These are phyloP conservation scores for Hydrocynus forskahlii DNA, from an alignment of 2,797 vertebrate species.

Conservation along the genomic window DNA sequence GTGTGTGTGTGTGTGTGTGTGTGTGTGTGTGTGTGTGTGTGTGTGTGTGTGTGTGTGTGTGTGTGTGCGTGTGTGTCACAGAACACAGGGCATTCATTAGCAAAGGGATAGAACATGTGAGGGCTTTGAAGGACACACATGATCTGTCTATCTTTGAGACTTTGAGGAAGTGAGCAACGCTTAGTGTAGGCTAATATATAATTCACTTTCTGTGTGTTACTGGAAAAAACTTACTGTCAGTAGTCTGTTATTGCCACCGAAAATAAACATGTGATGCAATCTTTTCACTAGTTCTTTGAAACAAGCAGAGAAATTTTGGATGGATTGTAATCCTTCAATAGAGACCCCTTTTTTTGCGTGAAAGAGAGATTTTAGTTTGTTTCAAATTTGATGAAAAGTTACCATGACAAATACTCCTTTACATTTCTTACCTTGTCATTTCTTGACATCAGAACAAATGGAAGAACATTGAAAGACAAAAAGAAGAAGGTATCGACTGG, in stretches of 20 bases:
- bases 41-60: conserved; percentile 13
- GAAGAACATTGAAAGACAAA: no score
- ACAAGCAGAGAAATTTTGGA: no score
- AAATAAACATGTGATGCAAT: no score
- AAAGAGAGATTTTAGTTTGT: no score
- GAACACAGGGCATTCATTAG: conserved; percentile 55
- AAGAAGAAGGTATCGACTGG: no score
- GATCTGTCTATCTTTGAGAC: conserved; percentile 37
- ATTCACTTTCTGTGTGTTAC: background rate
- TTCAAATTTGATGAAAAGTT: no score
- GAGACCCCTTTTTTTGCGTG: no score
- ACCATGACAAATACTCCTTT: no score
- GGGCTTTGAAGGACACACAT: conserved; percentile 55
- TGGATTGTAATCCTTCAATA: no score
- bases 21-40: conserved; percentile 54
- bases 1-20: conserved; percentile 48
- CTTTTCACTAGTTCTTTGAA: no score
- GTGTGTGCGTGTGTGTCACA: background rate
- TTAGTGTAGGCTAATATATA: background rate
- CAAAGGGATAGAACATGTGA: conserved; percentile 38
- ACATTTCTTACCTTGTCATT: no score
- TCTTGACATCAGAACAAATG: no score
- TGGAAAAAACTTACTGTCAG: background rate
- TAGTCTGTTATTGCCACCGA: background rate
- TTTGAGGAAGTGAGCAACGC: conserved; percentile 17